Percentiles rank a stretch among this genome's conserved stretches.
Evolutionary conservation across 1,140 invertebrate species (phyloP).

Genomic region (Dinothrombium tinctorium): DNA sequence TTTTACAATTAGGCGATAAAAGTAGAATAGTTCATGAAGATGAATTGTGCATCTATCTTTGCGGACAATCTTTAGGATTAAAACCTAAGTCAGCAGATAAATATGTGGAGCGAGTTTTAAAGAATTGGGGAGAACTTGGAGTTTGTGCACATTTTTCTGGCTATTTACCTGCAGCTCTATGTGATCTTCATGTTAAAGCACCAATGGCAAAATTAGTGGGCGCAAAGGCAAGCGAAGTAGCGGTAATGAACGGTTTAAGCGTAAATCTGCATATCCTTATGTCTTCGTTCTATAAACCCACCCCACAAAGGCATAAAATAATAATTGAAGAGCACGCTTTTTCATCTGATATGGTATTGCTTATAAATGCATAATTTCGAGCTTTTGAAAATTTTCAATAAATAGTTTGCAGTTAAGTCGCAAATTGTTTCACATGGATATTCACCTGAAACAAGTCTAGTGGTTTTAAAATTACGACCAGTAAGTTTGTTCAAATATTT

Average conservation of each 20-base stretch:
- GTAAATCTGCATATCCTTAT: slow-evolving; percentile 30
- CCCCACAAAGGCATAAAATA: slow-evolving; percentile 28
- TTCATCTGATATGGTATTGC: slow-evolving; percentile 31
- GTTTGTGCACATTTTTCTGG: slow-evolving; percentile 26
- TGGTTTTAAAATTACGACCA: slow-evolving; percentile 27
- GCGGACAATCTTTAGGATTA: slow-evolving; percentile 31
- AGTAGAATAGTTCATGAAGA: slow-evolving; percentile 19
- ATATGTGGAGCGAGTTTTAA: slow-evolving; percentile 22
- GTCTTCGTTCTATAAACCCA: slow-evolving; percentile 30
- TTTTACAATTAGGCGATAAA: slow-evolving; percentile 20
- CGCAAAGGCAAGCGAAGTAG: slow-evolving; percentile 24
- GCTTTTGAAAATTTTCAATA: slow-evolving; percentile 8
- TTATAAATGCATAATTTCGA: slow-evolving; percentile 4
- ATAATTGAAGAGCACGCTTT: slow-evolving; percentile 33
- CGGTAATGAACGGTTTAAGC: slow-evolving; percentile 31
- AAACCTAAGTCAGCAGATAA: slow-evolving; percentile 23
- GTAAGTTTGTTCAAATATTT: slow-evolving; percentile 16
- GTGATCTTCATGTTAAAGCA: slow-evolving; percentile 23
- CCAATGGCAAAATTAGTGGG: slow-evolving; percentile 25
- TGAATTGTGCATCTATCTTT: slow-evolving; percentile 30
- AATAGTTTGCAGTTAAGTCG: slow-evolving; percentile 33
- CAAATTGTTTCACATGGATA: slow-evolving; percentile 29
- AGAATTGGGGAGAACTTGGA: slow-evolving; percentile 27
- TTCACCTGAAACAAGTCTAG: slow-evolving; percentile 24
- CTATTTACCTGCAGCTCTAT: slow-evolving; percentile 25